Percentiles rank a stretch among this genome's conserved stretches.
These are phyloP conservation scores for Esox lucius DNA, from an alignment of 2,797 vertebrate species.

Conservation along the genomic window DNA sequence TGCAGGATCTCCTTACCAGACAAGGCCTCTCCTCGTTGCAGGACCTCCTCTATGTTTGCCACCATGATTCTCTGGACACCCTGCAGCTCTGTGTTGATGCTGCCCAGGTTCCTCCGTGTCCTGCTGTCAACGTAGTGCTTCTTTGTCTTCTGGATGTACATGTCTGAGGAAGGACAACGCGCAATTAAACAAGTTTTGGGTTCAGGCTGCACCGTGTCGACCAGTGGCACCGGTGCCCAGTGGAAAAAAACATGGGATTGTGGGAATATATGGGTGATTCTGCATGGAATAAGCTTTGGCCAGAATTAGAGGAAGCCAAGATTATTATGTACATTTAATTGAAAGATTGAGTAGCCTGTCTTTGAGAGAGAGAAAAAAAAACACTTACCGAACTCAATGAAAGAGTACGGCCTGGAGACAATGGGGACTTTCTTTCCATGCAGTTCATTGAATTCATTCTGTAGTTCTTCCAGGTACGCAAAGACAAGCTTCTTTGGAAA, in stretches of 20 bases:
- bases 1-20: too few relatives aligned
- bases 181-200: not conserved
- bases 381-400: slow-evolving; percentile 92
- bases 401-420: slow-evolving; percentile 89
- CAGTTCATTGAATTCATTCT: slow-evolving; percentile 87
- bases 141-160: slow-evolving; percentile 94
- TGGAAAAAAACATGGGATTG: not conserved
- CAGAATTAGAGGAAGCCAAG: not conserved
- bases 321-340: too few relatives aligned
- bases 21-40: slow-evolving; percentile 89
- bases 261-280: not conserved
- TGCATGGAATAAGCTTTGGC: not conserved
- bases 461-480: slow-evolving; percentile 87
- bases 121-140: slow-evolving; percentile 88
- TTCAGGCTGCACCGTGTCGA: not conserved
- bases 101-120: slow-evolving; percentile 86
- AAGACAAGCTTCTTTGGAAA: slow-evolving; percentile 91
- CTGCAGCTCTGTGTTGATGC: slow-evolving; percentile 90
- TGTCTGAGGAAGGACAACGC: slow-evolving; percentile 71
- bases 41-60: slow-evolving; percentile 92
- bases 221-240: too few relatives aligned
- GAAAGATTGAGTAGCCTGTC: too few relatives aligned
- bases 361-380: not conserved
- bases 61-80: slow-evolving; percentile 97
- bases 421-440: slow-evolving; percentile 85